Percentiles rank a stretch among this genome's conserved stretches.
Evolutionary conservation across 2,888 invertebrate genomes (phyloP).

Genomic region (Scrobipalpa costella): DNA sequence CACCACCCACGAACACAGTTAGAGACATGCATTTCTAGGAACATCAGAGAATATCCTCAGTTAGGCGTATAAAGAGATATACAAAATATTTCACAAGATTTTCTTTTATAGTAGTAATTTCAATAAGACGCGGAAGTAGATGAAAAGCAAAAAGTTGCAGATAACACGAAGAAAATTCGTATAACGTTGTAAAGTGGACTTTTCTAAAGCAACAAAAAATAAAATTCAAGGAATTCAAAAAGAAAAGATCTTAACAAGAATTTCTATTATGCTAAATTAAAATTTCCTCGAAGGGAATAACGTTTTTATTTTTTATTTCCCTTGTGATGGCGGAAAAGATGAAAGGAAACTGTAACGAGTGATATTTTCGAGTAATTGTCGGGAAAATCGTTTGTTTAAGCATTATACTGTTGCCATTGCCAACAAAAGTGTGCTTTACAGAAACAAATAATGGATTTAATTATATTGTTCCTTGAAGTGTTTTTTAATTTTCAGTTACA

Average conservation of each 20-base stretch:
- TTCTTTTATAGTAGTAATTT: not conserved
- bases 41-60: too few species aligned
- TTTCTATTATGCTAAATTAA: conserved; percentile 22
- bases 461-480: too few species aligned
- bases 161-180: not conserved
- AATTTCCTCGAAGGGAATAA: conserved; percentile 26
- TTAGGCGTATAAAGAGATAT: too few species aligned
- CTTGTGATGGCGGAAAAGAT: not conserved
- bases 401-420: not conserved
- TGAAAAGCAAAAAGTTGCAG: not conserved
- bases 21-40: too few species aligned
- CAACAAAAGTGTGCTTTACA: not conserved
- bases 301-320: not conserved
- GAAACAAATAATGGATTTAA: too few species aligned
- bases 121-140: not conserved
- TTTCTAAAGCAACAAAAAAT: not conserved
- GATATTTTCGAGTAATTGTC: conserved; percentile 9
- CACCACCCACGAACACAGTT: too few species aligned
- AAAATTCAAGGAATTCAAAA: conserved; percentile 30
- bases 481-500: too few species aligned
- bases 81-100: not conserved
- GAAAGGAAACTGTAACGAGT: not conserved
- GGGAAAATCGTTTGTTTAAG: not conserved
- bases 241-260: conserved; percentile 36
- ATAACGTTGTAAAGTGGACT: not conserved